Evolutionary conservation across 1,140 invertebrate species (phyloP).

Genomic region (Capitella teleta): DNA sequence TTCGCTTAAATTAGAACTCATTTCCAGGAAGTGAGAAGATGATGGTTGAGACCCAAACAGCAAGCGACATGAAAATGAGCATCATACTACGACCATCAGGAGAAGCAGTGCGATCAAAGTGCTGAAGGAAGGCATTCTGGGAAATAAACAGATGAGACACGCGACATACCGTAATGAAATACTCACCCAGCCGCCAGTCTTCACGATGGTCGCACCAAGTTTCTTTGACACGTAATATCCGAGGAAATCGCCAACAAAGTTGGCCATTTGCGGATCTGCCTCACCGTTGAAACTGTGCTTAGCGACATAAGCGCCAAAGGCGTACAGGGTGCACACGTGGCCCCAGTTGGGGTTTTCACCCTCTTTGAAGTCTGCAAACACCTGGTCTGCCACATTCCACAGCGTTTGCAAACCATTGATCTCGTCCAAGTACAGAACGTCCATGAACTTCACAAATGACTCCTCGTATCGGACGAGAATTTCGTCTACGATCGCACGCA

Average conservation of each 20-base stretch:
- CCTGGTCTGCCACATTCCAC: not conserved
- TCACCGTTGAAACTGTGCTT: not conserved
- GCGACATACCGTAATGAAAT: no score
- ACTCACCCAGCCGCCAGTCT: not conserved
- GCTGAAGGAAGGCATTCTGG: no score
- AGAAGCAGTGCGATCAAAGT: no score
- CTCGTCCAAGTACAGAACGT: not conserved
- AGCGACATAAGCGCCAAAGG: not conserved
- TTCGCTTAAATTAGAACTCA: no score
- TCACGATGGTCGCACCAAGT: not conserved
- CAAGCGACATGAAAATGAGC: no score
- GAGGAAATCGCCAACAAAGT: constrained; percentile 1
- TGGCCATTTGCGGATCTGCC: not conserved
- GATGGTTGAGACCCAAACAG: no score
- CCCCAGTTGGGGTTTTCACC: not conserved
- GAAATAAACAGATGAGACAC: no score
- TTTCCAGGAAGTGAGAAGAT: no score
- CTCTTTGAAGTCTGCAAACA: no score
- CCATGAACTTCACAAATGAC: not conserved
- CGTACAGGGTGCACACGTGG: not conserved
- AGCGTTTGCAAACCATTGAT: constrained; percentile 2
- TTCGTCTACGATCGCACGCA: not conserved
- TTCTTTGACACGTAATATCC: constrained; percentile 3
- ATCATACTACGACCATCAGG: no score
- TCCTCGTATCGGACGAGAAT: not conserved